Evolutionary conservation across 2,888 invertebrate genomes (phyloP), one percentile per base, ranked within the genome.

Genomic region (Sturmia bella): DNA sequence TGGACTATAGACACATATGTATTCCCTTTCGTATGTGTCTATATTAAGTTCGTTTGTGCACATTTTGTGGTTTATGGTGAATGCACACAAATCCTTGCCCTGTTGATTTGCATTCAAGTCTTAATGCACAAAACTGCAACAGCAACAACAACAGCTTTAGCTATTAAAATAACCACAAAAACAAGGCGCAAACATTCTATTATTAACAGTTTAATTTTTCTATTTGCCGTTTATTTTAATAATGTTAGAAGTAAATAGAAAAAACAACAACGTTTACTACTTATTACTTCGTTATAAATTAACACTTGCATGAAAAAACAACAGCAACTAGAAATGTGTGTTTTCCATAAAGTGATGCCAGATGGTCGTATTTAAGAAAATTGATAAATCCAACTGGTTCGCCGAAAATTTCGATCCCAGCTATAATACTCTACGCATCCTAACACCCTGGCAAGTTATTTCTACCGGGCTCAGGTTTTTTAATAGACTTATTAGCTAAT

Each of bases 191-290:
- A 68, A 61, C 68, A 74, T 69, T 56, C 52, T 59, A 68, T 50
- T 74, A 61, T 56, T 73, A 56, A 68, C 61, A 61, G 66, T 79
- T 45, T 64, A 43, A 39, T 39, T 39, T 70, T 50, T 39, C n/a
- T 56, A 9, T 32, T 24, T 64, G 24, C 32, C 48, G 24, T 59
- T 59, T 17, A 56, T 57, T 9, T 54, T 3, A 15, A 41, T 45
- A 27, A 17, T 52, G 39, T 41, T 57, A 54, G 24, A 48, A 45
- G 45, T 48, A 17, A 17, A 27, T 13, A 15, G 11, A 32, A 64
- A 27, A 68, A 27, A 15, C 43, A 66, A 50, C 50, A 66, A 50
- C 50, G 59, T 41, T 75, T 75, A 50, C 41, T 59, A n/a, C n/a
- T n/a, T n/a, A 57, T 59, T 50, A 50, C 57, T 75, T 57, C 17